phyloP scores from a whole-genome alignment of 2,113 vertebrate species.

The Marcusenius ussheri region DNA sequence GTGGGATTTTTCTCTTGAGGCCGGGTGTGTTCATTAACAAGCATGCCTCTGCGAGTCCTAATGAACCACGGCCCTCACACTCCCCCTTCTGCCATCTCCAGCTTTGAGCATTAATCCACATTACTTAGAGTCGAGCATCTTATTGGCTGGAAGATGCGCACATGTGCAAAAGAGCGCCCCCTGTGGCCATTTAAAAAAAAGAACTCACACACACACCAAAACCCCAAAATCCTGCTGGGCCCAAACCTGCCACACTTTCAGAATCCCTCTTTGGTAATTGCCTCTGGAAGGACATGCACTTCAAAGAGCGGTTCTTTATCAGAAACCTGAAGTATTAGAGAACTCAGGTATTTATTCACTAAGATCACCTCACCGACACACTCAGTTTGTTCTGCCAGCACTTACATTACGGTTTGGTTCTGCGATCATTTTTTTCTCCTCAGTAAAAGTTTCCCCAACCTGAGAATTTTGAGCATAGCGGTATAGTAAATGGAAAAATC shows the following conservation, averaged over 20 bases:
- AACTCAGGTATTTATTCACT: not conserved
- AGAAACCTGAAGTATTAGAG: not conserved
- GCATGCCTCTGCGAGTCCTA: not conserved
- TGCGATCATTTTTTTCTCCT: not conserved
- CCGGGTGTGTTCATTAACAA: not conserved
- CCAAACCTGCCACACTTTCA: not conserved
- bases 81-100: not conserved
- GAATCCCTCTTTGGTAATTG: not conserved
- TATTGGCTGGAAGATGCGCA: slow-evolving; percentile 7
- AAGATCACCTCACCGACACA: not conserved
- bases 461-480: not conserved
- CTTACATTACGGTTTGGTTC: not conserved
- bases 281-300: not conserved
- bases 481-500: not conserved
- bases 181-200: slow-evolving; percentile 21
- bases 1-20: not conserved
- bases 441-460: not conserved
- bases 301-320: slow-evolving; percentile 10
- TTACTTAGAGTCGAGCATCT: not conserved
- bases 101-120: slow-evolving; percentile 8
- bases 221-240: not conserved
- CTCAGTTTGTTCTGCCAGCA: slow-evolving; percentile 5
- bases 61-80: not conserved
- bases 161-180: not conserved
- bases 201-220: not conserved